Evolutionary conservation across 2,888 invertebrate species (phyloP).

Genomic region (Bimastos eiseni): DNA sequence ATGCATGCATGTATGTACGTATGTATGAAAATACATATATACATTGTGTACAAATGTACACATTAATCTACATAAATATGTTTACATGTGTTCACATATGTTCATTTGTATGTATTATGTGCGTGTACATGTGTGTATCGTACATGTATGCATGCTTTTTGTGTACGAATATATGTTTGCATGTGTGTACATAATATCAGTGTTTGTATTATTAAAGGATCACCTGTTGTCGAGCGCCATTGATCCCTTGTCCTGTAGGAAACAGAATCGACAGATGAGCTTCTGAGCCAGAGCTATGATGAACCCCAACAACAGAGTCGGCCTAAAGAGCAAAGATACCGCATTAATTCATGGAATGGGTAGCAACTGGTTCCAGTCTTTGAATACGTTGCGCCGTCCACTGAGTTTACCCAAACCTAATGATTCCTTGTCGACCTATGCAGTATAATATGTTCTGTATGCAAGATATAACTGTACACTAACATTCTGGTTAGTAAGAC

Average conservation of each 20-base stretch:
- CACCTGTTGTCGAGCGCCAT: neutral
- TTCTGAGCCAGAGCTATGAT: neutral
- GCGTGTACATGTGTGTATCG: too few relatives aligned
- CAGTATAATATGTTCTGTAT: neutral
- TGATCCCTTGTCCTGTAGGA: neutral
- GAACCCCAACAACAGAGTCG: neutral
- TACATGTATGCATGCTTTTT: neutral
- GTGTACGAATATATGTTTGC: neutral
- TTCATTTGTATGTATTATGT: too few relatives aligned
- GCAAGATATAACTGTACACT: too few relatives aligned
- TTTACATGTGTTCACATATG: too few relatives aligned
- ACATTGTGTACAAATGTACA: too few relatives aligned
- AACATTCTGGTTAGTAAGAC: too few relatives aligned
- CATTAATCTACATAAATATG: too few relatives aligned
- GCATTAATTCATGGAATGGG: neutral
- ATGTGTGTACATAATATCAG: too few relatives aligned
- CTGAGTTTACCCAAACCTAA: neutral
- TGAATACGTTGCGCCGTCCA: neutral
- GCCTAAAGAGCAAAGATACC: neutral
- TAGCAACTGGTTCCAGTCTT: neutral
- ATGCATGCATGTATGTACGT: too few relatives aligned
- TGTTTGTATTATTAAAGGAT: neutral
- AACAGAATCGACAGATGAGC: slow-evolving; percentile 1
- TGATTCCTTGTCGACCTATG: neutral
- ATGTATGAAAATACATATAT: too few relatives aligned